Conservation (phyloP, 2,888 invertebrate genomes). For the Syrphus vitripennis region DNA sequence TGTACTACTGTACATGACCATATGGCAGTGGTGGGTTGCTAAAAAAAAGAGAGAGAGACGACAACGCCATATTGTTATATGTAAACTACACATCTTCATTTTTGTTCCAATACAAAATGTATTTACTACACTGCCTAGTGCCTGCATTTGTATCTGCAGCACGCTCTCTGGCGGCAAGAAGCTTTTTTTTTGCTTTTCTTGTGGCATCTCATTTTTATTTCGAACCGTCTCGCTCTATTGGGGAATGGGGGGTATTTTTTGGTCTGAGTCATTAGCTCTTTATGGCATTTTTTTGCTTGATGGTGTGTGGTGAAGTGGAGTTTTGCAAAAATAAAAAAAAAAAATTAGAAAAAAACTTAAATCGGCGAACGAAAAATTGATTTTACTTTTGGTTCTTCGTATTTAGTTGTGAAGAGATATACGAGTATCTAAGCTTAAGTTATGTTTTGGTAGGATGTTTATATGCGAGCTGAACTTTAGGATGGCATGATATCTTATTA, state of each 20-base stretch:
- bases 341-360: neutral
- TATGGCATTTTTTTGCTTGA: conserved; percentile 27
- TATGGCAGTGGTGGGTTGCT: neutral
- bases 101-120: neutral
- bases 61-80: too few species aligned
- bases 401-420: neutral
- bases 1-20: neutral
- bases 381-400: conserved; percentile 11
- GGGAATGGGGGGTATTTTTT: conserved; percentile 45
- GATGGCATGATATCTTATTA: neutral
- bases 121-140: neutral
- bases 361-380: conserved; percentile 15
- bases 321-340: conserved; percentile 14
- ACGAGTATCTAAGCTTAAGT: neutral
- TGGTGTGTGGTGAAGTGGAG: conserved; percentile 29
- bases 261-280: conserved; percentile 55
- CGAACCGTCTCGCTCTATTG: conserved; percentile 64
- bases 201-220: conserved; percentile 55
- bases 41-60: neutral
- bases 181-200: conserved; percentile 16
- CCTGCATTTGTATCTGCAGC: conserved; percentile 8
- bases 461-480: conserved; percentile 43
- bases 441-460: neutral
- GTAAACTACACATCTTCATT: neutral
- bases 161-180: neutral